Base-by-base conservation (phyloP, 2,113 vertebrate genomes). In the Hassar affinis region DNA sequence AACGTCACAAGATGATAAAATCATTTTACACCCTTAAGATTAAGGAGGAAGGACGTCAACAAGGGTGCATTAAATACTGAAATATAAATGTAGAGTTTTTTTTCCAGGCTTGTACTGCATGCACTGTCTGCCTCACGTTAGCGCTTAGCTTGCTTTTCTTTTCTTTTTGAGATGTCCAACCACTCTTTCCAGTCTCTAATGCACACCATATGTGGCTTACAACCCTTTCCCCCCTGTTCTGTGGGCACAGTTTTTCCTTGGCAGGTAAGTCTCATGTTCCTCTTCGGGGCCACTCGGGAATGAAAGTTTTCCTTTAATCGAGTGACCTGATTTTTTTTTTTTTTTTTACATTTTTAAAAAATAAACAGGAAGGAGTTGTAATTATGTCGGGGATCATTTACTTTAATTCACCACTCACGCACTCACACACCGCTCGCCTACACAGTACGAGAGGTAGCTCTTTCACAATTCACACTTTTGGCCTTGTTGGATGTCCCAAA, bases 131-230 rank as follows among this genome's bases (percentile, higher is more conserved):
- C 86, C 85, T 75, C 81, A 89, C 87, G 8, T 83, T 79, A 87
- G 91, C 89, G 91, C 91, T 91, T 92, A 90, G 52, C 56, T 76
- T 52, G 87, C 47, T 72, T 84, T 45, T 78, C n/a, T 78, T 66
- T 71, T 69, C 82, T 89, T 45, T 85, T 47, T 87, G 22, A 84
- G 69, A 68, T 57, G 54, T 59, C 49, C 54, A 59, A 61, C 25
- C 57, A 47, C 56, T 61, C 56, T 79, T 79, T 79, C 77, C 77
- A 79, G 77, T 79, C n/a, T 18, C 35, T 79, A 79, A 79, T 79
- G 77, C 77, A 61, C 38, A 17, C 77, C 77, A 79, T 47, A 79
- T 79, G 77, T 79, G 38, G 56, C 20, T 79, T 78, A 59, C 52
- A 78, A 35, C 30, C 25, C 49, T 22, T 47, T 79, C 3, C 30